Evolutionary conservation across 1,140 invertebrate species (phyloP), one percentile per base, ranked within the genome.

Genomic region (Zaprionus nigranus): DNA sequence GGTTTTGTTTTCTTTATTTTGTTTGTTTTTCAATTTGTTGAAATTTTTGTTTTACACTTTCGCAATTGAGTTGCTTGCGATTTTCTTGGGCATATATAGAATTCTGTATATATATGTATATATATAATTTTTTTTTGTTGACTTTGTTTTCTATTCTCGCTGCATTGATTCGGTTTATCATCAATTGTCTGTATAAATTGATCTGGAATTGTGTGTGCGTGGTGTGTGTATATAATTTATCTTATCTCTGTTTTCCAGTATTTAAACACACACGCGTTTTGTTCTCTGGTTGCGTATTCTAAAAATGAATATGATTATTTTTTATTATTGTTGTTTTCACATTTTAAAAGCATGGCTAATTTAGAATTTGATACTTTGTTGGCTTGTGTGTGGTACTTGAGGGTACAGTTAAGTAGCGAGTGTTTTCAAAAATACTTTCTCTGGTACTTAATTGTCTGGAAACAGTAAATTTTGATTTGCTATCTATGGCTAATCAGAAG

Each of bases 221-320:
- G 68, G 65, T 20, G 34, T 73, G 61, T 74, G 62, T 66, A 78
- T 71, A 66, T 80, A 71, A 81, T 82, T 82, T 81, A 81, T 90
- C 87, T 91, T 91, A 90, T 88, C 85, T 90, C 70, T 79, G 66
- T 66, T 88, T 88, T 88, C 86, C 85, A 88, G 85, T 85, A 90
- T 85, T 88, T 90, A 90, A 90, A 54, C 82, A 90, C 75, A 84
- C 85, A 66, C 81, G 62, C 75, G 64, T 65, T 70, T 70, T 38
- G 40, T 54, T 30, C 76, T 36, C 46, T 79, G 56, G 53, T 73
- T 79, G 62, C 66, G 65, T 65, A 67, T 80, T 91, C 80, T 82
- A 90, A 90, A 88, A 87, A 78, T 79, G 63, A 71, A 78, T 63
- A 40, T 38, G 22, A 51, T 61, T 79, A 51, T n/a, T 66, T 24